Evolutionary conservation across 2,888 invertebrate species (phyloP), one percentile per base, ranked within the genome.

Genomic region (Heliconius ethilla): DNA sequence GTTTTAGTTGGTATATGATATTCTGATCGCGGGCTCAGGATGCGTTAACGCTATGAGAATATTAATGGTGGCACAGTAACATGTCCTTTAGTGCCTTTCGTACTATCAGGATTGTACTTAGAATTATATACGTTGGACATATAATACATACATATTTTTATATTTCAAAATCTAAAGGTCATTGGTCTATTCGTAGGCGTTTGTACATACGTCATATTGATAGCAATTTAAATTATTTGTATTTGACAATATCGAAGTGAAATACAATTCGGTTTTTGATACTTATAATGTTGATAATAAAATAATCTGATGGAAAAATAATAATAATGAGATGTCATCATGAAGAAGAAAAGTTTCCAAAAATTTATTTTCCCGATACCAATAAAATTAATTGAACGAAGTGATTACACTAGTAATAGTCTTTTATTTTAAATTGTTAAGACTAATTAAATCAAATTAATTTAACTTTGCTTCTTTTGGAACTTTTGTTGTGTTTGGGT

Each of bases 11-110:
- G 40, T 81, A 81, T 81, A 83, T 83, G 80, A 13, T 69, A 90
- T 90, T 89, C 90, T 84, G 84, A 87, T 86, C 88, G 87, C 87
- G 87, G 84, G 84, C 83, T 86, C 86, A 88, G 89, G 88, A 90
- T 90, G 81, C 87, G 78, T 77, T 67, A 78, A 86, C 85, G 88
- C 83, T 76, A 75, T 45, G 25, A 82, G 91, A 86, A 91, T 92
- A 84, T 82, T 86, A 90, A 92, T 82, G 82, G 85, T 84, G 91
- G 87, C 90, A 91, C 80, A 91, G 84, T 85, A 84, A 83, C 81
- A 82, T 83, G 83, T 82, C 85, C 84, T 84, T 83, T 84, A 83
- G 80, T 80, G 81, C 77, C 80, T 81, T 82, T 51, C 82, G 83
- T 77, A 81, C 82, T 77, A 77, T 66, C 82, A 81, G 82, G 82